Evolutionary conservation across 2,888 invertebrate genomes (phyloP).

Genomic region (Drosophila sordidula): DNA sequence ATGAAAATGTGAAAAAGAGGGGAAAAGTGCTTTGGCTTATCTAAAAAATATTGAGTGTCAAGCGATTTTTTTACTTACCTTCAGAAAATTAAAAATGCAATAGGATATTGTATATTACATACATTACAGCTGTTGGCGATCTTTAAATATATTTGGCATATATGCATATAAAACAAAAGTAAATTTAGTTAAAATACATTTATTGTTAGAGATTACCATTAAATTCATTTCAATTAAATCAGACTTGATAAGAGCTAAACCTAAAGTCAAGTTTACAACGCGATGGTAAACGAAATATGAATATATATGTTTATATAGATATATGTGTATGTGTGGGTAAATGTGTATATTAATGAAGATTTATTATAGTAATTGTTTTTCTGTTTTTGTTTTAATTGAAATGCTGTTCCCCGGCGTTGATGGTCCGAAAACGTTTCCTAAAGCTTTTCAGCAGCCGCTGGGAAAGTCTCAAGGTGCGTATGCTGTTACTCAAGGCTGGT

Average conservation of each 20-base stretch:
- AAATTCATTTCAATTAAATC: constrained; percentile 32
- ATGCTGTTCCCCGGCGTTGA: constrained; percentile 37
- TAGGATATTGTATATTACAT: too few relatives aligned
- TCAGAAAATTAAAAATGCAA: neutral
- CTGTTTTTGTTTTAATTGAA: constrained; percentile 21
- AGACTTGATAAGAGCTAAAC: constrained; percentile 36
- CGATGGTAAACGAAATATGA: neutral
- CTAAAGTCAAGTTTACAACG: constrained; percentile 7
- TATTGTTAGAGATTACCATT: constrained; percentile 26
- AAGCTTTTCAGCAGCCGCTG: constrained; percentile 78
- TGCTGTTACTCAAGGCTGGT: constrained; percentile 40
- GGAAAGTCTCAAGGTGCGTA: constrained; percentile 62
- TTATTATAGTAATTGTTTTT: neutral
- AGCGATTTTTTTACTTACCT: neutral
- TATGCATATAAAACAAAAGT: too few relatives aligned
- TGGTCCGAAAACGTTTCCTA: constrained; percentile 57
- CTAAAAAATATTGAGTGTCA: too few relatives aligned
- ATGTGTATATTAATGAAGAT: constrained; percentile 1
- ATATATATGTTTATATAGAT: neutral
- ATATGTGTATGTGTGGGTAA: constrained; percentile 4
- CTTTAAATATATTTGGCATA: too few relatives aligned
- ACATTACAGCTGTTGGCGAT: neutral
- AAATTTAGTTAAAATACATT: constrained; percentile 10
- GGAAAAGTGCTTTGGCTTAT: too few relatives aligned
- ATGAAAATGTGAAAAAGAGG: too few relatives aligned